Evolutionary conservation across 2,888 invertebrate species (phyloP).

Genomic region (Drepanosiphum platanoidis): DNA sequence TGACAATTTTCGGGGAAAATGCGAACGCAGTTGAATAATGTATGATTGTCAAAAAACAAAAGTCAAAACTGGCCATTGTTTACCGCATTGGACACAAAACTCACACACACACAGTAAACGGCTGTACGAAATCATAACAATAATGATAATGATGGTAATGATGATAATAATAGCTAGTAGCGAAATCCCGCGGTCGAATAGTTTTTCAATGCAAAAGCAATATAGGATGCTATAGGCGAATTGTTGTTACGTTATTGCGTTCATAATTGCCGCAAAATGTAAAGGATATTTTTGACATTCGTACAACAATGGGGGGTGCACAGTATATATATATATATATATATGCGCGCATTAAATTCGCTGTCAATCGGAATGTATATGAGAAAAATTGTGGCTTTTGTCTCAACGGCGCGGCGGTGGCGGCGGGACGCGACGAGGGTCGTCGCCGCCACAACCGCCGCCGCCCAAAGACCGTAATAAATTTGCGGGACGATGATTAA

Average conservation of each 20-base stretch:
- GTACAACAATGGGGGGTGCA: conserved; percentile 22
- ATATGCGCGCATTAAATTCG: conserved; percentile 18
- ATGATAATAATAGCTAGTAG: no score
- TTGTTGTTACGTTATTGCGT: neutral
- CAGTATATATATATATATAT: no score
- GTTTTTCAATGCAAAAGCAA: conserved; percentile 22
- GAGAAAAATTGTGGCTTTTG: conserved; percentile 55
- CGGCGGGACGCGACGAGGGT: conserved; percentile 22
- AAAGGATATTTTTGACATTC: conserved; percentile 31
- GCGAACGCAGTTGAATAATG: conserved; percentile 7
- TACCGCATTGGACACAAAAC: neutral
- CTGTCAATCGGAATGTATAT: conserved; percentile 54
- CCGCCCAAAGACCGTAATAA: conserved; percentile 50
- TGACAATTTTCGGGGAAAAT: conserved; percentile 44
- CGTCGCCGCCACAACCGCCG: neutral
- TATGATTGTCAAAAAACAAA: conserved; percentile 51
- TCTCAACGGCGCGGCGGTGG: conserved; percentile 2
- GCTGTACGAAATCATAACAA: conserved; percentile 9
- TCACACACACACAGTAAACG: neutral
- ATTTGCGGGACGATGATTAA: conserved; percentile 61
- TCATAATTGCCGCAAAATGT: neutral
- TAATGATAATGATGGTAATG: neutral
- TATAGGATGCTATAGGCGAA: neutral
- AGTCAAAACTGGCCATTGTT: conserved; percentile 42
- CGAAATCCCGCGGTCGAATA: conserved; percentile 27